Conservation (phyloP, 2,113 vertebrate genomes). For the Phodopus roborovskii region DNA sequence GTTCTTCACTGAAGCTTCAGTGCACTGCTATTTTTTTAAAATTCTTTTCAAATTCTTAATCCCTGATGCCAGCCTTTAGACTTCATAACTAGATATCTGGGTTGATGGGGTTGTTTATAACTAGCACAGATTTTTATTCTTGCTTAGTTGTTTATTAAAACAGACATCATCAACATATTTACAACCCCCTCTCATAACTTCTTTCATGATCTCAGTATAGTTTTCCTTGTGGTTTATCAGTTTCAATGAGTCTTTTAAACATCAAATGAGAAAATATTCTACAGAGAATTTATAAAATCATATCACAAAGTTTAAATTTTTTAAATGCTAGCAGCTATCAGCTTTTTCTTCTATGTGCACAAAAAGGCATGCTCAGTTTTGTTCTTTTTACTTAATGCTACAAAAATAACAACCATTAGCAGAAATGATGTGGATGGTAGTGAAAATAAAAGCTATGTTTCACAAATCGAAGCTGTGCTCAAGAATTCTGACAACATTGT, state of each 20-base stretch:
- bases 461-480: conserved; percentile 20
- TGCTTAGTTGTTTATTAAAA: conserved; percentile 21
- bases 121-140: conserved; percentile 11
- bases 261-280: conserved; percentile 51
- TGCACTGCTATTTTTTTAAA: neutral
- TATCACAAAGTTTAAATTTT: conserved; percentile 2
- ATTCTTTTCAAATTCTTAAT: neutral
- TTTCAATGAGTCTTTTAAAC: neutral
- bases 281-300: conserved; percentile 6
- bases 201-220: neutral
- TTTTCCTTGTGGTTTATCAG: conserved; percentile 34
- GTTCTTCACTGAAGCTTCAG: neutral
- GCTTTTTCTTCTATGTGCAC: neutral
- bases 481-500: conserved; percentile 35
- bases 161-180: conserved; percentile 24
- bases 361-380: conserved; percentile 38
- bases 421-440: neutral
- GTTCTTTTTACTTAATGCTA: conserved; percentile 25
- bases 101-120: neutral
- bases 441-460: neutral
- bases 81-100: neutral
- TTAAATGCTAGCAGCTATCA: conserved; percentile 26
- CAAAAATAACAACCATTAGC: conserved; percentile 40
- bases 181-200: neutral
- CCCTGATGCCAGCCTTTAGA: neutral